phyloP scores from a whole-genome alignment of 1,140 invertebrate genomes.

The Panagrolaimus sp. region DNA sequence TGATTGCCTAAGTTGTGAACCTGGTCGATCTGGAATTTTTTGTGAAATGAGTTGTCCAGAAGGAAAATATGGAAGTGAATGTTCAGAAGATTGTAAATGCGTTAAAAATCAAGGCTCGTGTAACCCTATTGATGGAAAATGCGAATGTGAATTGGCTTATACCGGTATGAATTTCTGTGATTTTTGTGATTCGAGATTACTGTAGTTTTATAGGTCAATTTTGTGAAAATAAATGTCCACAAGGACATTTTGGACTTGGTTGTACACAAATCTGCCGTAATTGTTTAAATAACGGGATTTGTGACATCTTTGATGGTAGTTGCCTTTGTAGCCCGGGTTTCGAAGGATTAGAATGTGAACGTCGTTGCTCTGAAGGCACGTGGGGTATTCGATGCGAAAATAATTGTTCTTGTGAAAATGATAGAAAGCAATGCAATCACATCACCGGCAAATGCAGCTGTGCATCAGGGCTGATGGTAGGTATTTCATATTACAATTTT shows the following conservation, averaged over 20 bases:
- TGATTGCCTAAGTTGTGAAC: slow-evolving; percentile 69
- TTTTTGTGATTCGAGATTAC: slow-evolving; percentile 26
- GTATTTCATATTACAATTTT: no score
- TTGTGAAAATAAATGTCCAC: slow-evolving; percentile 40
- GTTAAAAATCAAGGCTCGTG: slow-evolving; percentile 27
- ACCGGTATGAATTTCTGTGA: slow-evolving; percentile 42
- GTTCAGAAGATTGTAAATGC: slow-evolving; percentile 32
- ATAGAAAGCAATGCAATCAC: slow-evolving; percentile 69
- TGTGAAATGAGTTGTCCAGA: slow-evolving; percentile 70
- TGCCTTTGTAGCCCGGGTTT: slow-evolving; percentile 65
- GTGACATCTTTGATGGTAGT: slow-evolving; percentile 72
- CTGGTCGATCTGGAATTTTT: slow-evolving; percentile 73
- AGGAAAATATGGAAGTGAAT: slow-evolving; percentile 50
- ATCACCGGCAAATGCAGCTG: slow-evolving; percentile 81
- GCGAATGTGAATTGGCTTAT: slow-evolving; percentile 59
- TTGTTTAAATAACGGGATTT: slow-evolving; percentile 59
- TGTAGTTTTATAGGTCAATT: slow-evolving; percentile 55
- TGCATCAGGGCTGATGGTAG: slow-evolving; percentile 67
- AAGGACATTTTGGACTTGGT: slow-evolving; percentile 65
- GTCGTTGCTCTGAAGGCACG: slow-evolving; percentile 58
- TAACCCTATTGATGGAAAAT: slow-evolving; percentile 58
- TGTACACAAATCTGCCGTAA: slow-evolving; percentile 47
- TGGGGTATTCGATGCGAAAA: slow-evolving; percentile 59
- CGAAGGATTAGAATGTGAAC: slow-evolving; percentile 46
- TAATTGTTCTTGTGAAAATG: slow-evolving; percentile 45